Evolutionary conservation across 2,113 vertebrate genomes (phyloP).

Genomic region (Condylura cristata): DNA sequence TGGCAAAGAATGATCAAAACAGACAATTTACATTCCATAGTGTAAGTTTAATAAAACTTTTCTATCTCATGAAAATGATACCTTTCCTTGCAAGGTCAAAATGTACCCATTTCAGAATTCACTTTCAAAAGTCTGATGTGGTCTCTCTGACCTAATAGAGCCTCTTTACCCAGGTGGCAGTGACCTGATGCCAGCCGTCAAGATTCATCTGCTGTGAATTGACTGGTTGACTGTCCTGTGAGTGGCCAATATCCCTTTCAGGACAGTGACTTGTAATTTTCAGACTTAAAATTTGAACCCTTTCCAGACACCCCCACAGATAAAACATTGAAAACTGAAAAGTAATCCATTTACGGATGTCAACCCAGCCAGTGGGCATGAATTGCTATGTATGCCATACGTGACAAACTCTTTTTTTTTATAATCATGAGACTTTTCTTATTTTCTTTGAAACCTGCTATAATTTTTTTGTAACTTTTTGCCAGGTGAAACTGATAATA

Average conservation of each 20-base stretch:
- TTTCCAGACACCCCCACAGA: not conserved
- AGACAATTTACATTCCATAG: not conserved
- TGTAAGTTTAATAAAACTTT: not conserved
- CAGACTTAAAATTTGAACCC: constrained; percentile 45
- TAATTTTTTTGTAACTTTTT: constrained; percentile 59
- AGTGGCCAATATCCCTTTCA: constrained; percentile 25
- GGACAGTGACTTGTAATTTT: not conserved
- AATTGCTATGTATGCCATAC: constrained; percentile 23
- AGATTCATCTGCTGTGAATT: not conserved
- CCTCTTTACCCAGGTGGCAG: not conserved
- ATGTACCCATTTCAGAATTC: not conserved
- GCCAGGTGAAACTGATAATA: constrained; percentile 48
- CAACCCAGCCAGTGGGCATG: constrained; percentile 1
- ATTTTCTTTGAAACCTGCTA: constrained; percentile 66
- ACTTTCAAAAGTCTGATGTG: not conserved
- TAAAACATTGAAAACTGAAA: constrained; percentile 44
- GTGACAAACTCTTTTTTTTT: constrained; percentile 67
- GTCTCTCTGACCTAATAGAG: not conserved
- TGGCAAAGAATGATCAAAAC: not conserved
- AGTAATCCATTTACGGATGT: constrained; percentile 64
- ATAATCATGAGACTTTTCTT: constrained; percentile 45
- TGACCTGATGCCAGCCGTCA: not conserved
- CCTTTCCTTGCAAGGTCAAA: not conserved
- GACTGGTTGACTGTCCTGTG: constrained; percentile 1
- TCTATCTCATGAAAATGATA: not conserved